phyloP scores from a whole-genome alignment of 2,888 invertebrate species.

The Ennomos fuscantarius region DNA sequence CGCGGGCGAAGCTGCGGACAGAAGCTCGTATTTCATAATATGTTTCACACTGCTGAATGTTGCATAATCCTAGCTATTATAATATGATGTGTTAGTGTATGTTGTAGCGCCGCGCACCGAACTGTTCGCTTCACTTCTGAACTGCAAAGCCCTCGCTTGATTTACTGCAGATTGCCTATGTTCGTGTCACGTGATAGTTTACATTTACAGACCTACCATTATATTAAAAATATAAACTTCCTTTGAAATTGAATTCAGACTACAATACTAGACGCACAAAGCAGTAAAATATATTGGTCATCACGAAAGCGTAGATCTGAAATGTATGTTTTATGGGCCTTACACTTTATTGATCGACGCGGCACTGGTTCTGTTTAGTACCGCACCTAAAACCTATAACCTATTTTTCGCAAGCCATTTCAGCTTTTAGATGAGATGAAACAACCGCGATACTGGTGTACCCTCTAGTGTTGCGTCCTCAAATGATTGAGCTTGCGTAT shows the following conservation, averaged over 20 bases:
- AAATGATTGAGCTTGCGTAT: slow-evolving; percentile 42
- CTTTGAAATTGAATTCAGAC: slow-evolving; percentile 5
- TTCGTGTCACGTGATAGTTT: slow-evolving; percentile 36
- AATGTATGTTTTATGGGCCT: slow-evolving; percentile 39
- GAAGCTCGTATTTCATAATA: too few relatives aligned
- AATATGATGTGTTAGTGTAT: slow-evolving; percentile 14
- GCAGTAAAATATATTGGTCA: slow-evolving; percentile 32
- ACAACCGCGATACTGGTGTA: slow-evolving; percentile 35
- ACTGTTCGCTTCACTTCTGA: slow-evolving; percentile 43
- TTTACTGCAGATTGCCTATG: slow-evolving; percentile 65
- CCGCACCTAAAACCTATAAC: slow-evolving; percentile 36
- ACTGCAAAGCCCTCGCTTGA: slow-evolving; percentile 48
- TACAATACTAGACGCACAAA: slow-evolving; percentile 27
- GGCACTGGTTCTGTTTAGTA: slow-evolving; percentile 29
- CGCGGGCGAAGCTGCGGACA: too few relatives aligned
- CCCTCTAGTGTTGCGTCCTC: slow-evolving; percentile 42
- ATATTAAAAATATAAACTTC: slow-evolving; percentile 13
- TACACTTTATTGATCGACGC: slow-evolving; percentile 39
- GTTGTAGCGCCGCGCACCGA: slow-evolving; percentile 38
- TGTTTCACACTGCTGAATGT: slow-evolving; percentile 10
- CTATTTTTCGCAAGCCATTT: slow-evolving; percentile 39
- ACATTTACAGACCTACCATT: slow-evolving; percentile 13
- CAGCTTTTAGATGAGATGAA: slow-evolving; percentile 38
- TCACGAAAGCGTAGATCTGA: slow-evolving; percentile 35
- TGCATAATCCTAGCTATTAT: slow-evolving; percentile 11